A percentile compares a stretch with the other conserved stretches of the same genome.
phyloP scores from a whole-genome alignment of 2,888 invertebrate species.

The Philhelius pedissequus region DNA sequence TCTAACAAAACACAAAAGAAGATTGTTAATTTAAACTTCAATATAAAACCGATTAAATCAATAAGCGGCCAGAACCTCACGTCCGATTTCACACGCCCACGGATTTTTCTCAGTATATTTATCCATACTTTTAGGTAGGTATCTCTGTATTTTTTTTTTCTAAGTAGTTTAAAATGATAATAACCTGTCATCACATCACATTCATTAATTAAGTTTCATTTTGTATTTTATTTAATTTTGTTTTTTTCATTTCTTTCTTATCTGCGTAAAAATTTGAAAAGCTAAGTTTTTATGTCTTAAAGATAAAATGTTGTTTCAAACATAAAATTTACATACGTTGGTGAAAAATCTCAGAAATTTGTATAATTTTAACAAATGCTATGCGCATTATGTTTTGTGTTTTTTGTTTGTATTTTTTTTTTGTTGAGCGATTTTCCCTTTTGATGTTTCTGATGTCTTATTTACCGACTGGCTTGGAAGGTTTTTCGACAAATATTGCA shows the following conservation, averaged over 20 bases:
- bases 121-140: too few relatives aligned
- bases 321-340: constrained; percentile 28
- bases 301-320: constrained; percentile 17
- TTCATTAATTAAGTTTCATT: constrained; percentile 40
- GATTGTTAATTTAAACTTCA: not conserved
- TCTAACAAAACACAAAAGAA: not conserved
- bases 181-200: constrained; percentile 60
- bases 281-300: not conserved
- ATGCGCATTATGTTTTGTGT: too few relatives aligned
- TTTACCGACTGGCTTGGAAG: not conserved
- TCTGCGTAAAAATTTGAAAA: not conserved
- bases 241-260: not conserved
- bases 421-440: not conserved
- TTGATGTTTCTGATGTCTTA: not conserved
- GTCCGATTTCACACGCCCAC: constrained; percentile 3
- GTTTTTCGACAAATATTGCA: not conserved
- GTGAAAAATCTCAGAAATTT: not conserved
- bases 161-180: constrained; percentile 38
- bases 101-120: too few relatives aligned
- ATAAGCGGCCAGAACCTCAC: constrained; percentile 14
- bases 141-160: constrained; percentile 18
- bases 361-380: too few relatives aligned
- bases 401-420: not conserved
- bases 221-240: not conserved
- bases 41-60: not conserved